Evolutionary conservation across 2,113 vertebrate species (phyloP), one percentile per base, ranked within the genome.

Genomic region (Oryzias melastigma): DNA sequence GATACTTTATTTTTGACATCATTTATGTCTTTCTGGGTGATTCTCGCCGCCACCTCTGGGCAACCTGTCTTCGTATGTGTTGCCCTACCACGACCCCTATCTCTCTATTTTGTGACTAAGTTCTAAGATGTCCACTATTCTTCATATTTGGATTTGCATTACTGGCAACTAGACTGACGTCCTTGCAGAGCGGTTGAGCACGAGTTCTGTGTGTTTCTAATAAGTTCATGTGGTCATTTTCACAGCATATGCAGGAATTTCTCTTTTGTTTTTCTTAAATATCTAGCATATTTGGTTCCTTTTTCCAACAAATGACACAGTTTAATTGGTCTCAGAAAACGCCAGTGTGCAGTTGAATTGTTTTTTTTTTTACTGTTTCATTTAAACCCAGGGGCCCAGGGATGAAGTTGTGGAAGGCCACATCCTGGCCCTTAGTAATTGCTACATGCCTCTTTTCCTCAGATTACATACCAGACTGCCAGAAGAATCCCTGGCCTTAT

Each of bases 361-460:
- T 64, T 45, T 68, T 48, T 61, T 35, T 47, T 19, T 47, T 8
- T 35, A 13, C 35, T 35, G 59, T 59, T 25, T 78, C 50, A 35
- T 65, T 63, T 81, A 71, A 79, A 78, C 73, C 68, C 51, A 44
- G 71, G 68, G 81, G 71, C 83, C 81, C 53, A 5, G 62, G 66
- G 82, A 58, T 77, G 61, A 84, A 68, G 75, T 70, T 73, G 66
- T 87, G 81, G 81, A 84, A 18, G 58, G 73, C 83, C 80, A 89
- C 84, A 85, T 89, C 86, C 80, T 81, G 69, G 82, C 60, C 80
- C 77, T 82, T 82, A 89, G 84, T 89, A 91, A 90, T 90, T 88
- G 85, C 86, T 88, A 83, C 87, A 88, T 90, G 83, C 86, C 77
- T 89, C 61, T 84, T 69, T 79, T 79, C 69, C 68, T 83, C 85